A percentile compares a stretch with the other conserved stretches of the same genome.
phyloP scores from a whole-genome alignment of 2,113 vertebrate genomes.

The Ondatra zibethicus region DNA sequence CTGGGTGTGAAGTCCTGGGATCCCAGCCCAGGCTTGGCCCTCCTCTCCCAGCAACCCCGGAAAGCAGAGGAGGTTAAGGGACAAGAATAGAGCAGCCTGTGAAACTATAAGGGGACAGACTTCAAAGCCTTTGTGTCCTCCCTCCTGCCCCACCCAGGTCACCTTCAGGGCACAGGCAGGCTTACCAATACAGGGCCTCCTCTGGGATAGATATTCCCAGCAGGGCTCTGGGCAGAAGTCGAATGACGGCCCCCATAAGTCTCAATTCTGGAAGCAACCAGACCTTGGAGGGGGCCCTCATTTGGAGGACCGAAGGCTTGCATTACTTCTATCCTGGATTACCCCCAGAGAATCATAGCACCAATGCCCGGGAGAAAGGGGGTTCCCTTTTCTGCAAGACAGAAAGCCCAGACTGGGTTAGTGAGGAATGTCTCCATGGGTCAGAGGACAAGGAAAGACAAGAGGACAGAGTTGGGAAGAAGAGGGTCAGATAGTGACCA shows the following conservation, averaged over 20 bases:
- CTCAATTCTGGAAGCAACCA: conserved; percentile 71
- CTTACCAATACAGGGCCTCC: conserved; percentile 38
- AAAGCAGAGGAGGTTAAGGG: conserved; percentile 10
- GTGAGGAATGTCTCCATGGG: background rate
- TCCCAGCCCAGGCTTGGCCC: background rate
- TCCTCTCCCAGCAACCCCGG: background rate
- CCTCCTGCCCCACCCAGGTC: conserved; percentile 51
- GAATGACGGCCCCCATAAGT: conserved; percentile 51
- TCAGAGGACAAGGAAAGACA: background rate
- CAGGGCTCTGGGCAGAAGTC: background rate
- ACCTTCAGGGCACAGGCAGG: background rate
- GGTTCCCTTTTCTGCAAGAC: conserved; percentile 18
- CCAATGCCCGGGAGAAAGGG: background rate
- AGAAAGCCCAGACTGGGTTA: background rate
- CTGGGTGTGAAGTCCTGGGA: background rate
- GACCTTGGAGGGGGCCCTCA: conserved; percentile 46
- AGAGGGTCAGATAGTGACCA: background rate
- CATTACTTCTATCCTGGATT: conserved; percentile 68
- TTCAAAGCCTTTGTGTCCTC: background rate
- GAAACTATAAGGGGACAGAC: conserved; percentile 22
- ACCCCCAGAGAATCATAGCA: conserved; percentile 67
- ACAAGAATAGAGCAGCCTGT: background rate
- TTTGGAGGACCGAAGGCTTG: background rate
- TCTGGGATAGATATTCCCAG: background rate
- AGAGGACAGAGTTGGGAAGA: background rate